Base-by-base conservation (phyloP, 64 coral and sea anemone species). In the Catalaphyllia jardinei region DNA sequence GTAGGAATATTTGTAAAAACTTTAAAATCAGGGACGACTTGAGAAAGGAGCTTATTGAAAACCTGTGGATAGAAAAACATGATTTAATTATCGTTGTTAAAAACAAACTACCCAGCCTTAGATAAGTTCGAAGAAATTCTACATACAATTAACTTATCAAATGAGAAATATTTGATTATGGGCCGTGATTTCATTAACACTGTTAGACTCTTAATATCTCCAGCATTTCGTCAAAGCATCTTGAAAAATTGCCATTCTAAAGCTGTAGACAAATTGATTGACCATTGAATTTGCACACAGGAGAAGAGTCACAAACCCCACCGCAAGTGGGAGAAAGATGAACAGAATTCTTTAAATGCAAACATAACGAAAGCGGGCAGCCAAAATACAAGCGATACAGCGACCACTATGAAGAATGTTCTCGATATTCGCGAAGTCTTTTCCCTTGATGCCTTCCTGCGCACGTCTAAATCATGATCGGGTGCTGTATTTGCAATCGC, bases 221-320 rank as follows among this genome's bases (percentile, higher is more conserved):
- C 0, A 10, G 42, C 42, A 46, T 10, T 51, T 42, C 22, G 4
- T 49, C 17, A 77, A 22, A 24, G 74, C 74, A 51, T 77, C 39
- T 50, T 50, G 51, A 77, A 77, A 77, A 24, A 77, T 49, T 10
- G 39, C 17, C 74, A 77, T 77, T 35, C 74, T 77, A 49, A 77
- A 50, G 35, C 35, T 77, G 74, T 77, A 77, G 0, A 77, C 38
- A 4, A 77, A 77, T 2, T 42, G 74, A 51, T 77, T 77, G 0
- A 49, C 74, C 74, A 50, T 50, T 10, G 74, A 77, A 50, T 77
- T 77, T 9, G 38, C 35, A 17, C 51, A 77, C 8, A 14, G 74
- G 1, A 77, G 19, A 77, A 17, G 42, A 77, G 1, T 51, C 22
- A 50, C 39, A 38, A 77, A 22, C 38, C 17, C 15, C 35, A 77